These are phyloP conservation scores for Meiosimyza decipiens DNA, from an alignment of 2,888 invertebrate genomes.

Conservation along the genomic window DNA sequence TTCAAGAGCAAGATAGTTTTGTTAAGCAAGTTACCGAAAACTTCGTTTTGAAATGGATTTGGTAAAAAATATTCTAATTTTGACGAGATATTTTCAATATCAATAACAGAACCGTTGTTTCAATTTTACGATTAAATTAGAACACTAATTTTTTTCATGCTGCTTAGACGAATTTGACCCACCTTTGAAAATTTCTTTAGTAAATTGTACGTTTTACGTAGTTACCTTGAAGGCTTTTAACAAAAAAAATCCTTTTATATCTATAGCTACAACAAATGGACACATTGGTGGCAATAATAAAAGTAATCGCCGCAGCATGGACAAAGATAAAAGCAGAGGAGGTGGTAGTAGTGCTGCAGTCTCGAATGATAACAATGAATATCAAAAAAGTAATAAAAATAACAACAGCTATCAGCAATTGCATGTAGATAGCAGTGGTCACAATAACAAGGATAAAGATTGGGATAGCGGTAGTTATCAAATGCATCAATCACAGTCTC, in stretches of 20 bases:
- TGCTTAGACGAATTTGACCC: no score
- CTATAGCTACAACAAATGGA: conserved; percentile 58
- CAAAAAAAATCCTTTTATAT: conserved; percentile 6
- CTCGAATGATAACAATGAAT: conserved; percentile 50
- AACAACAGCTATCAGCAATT: conserved; percentile 54
- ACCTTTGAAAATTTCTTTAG: neutral
- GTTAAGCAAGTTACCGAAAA: no score
- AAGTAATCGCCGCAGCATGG: conserved; percentile 64
- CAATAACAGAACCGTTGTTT: neutral
- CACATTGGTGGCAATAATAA: conserved; percentile 54
- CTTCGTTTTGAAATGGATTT: no score
- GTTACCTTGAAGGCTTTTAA: neutral
- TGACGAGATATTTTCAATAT: neutral
- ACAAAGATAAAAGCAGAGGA: conserved; percentile 61
- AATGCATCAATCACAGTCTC: conserved; percentile 51
- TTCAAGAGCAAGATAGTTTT: no score
- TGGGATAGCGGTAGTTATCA: conserved; percentile 57
- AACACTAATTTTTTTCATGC: no score
- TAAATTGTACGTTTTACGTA: neutral
- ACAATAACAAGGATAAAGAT: conserved; percentile 54
- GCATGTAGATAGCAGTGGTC: conserved; percentile 44
- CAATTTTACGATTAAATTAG: no score
- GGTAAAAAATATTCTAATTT: no score
- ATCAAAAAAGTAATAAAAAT: conserved; percentile 49
- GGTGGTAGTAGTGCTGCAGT: conserved; percentile 33